Conservation (phyloP, 2,888 invertebrate genomes). For the Dryomyza anilis region DNA sequence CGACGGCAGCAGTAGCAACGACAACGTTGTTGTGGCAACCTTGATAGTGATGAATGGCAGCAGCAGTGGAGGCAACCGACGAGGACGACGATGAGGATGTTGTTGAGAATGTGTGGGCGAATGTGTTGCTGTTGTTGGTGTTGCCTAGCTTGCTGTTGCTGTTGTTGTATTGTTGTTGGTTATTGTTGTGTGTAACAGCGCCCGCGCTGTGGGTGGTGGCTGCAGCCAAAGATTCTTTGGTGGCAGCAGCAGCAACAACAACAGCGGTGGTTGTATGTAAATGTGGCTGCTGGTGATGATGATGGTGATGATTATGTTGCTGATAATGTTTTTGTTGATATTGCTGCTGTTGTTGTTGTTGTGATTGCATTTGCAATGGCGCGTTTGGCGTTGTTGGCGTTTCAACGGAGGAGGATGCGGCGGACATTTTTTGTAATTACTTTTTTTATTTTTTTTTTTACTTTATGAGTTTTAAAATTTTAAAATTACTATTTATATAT, state of each 20-base stretch:
- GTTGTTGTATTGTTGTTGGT: constrained; percentile 29
- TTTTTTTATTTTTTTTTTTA: constrained; percentile 1
- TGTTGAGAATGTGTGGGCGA: constrained; percentile 35
- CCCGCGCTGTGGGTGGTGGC: constrained; percentile 37
- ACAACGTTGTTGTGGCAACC: constrained; percentile 2
- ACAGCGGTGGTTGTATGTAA: constrained; percentile 41
- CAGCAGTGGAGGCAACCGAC: constrained; percentile 38
- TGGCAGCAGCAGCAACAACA: constrained; percentile 34
- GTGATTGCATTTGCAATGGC: constrained; percentile 40
- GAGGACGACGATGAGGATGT: constrained; percentile 39
- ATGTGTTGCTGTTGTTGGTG: constrained; percentile 28
- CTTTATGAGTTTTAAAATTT: too few species aligned
- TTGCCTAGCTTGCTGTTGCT: constrained; percentile 28
- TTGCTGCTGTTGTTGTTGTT: constrained; percentile 32
- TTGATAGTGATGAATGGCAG: constrained; percentile 38
- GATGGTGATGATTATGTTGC: constrained; percentile 35
- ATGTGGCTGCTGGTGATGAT: constrained; percentile 34
- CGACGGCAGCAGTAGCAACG: not conserved
- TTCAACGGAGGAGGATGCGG: constrained; percentile 48
- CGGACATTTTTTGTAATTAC: constrained; percentile 40
- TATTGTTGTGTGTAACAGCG: constrained; percentile 33
- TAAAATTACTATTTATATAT: too few species aligned
- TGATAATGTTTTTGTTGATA: constrained; percentile 30
- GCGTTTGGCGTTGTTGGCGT: constrained; percentile 47
- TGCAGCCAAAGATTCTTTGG: too few species aligned